Base-by-base conservation (phyloP, 2,797 vertebrate species). In the Gymnothorax reevesii region DNA sequence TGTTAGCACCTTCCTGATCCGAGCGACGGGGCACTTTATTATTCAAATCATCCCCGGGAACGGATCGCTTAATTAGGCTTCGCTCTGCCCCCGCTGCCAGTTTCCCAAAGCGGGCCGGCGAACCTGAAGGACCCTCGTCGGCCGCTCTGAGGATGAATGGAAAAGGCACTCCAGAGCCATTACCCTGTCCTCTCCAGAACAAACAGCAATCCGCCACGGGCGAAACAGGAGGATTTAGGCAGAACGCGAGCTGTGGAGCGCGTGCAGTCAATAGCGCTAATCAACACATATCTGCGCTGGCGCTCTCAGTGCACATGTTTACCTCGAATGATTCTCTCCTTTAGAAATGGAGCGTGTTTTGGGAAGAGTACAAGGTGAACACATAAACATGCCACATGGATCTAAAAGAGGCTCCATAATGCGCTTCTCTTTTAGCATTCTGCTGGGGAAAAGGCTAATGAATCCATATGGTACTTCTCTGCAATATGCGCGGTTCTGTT, bases 1-100 rank as follows among this genome's bases (percentile, higher is more conserved):
- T 89, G 85, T 83, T 89, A 82, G 80, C 90, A 86, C 83, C 86
- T 85, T 87, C 83, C 54, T 5, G 12, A 64, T 84, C 85, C 62
- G 54, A 87, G 87, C 86, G 83, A 83, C 88, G 84, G 71, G 86
- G 49, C 7, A 59, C 87, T 5, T 69, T 90, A 80, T 95, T 92
- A 95, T 94, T 92, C 89, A 93, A 94, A 95, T 95, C 83, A 88
- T 85, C 83, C 86, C 87, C 88, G 91, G 71, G 92, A 94, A 94
- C 91, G 88, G 91, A 95, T 91, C 90, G 89, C 93, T 93, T 94
- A 94, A 95, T 95, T 94, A 93, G 90, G 90, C 91, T 85, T 89
- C 88, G 86, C 87, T 84, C 15, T 25, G n/a, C 60, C 13, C 55
- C 20, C 22, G 87, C 60, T 86, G 89, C 91, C 90, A 88, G 54